Evolutionary conservation across 2,113 vertebrate species (phyloP).

Genomic region (Fukomys damarensis): DNA sequence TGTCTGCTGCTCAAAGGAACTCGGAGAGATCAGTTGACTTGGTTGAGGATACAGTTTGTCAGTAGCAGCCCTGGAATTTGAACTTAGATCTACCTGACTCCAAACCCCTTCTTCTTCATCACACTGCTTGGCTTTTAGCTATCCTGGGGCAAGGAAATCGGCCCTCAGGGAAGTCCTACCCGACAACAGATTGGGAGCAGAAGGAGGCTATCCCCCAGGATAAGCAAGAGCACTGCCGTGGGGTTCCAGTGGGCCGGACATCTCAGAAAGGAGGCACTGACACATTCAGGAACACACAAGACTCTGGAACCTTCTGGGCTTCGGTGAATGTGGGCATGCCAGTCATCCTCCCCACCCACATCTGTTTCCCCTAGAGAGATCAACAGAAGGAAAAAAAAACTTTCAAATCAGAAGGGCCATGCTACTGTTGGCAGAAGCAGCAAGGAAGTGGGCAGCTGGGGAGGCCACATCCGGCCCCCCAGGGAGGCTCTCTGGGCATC

Average conservation of each 20-base stretch:
- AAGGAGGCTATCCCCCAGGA: neutral
- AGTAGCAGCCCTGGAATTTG: neutral
- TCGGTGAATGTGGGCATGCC: neutral
- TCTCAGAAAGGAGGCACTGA: neutral
- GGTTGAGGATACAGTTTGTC: neutral
- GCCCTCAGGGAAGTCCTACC: neutral
- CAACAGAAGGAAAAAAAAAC: constrained; percentile 10
- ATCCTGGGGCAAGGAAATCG: neutral
- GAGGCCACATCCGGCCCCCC: constrained; percentile 61
- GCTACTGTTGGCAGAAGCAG: constrained; percentile 33
- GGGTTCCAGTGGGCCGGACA: neutral
- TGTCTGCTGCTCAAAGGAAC: neutral
- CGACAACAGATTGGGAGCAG: neutral
- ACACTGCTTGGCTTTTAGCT: neutral
- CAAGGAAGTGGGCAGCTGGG: constrained; percentile 61
- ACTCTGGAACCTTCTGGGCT: neutral
- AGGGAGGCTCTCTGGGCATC: neutral
- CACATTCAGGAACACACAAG: neutral
- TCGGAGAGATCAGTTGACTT: neutral
- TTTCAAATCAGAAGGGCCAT: neutral
- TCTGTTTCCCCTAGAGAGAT: constrained; percentile 62
- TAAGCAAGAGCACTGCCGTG: neutral
- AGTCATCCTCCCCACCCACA: constrained; percentile 16
- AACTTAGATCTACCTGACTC: neutral
- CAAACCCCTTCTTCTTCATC: neutral